Conservation (phyloP, 1,140 invertebrate species). For the Eueides isabella region DNA sequence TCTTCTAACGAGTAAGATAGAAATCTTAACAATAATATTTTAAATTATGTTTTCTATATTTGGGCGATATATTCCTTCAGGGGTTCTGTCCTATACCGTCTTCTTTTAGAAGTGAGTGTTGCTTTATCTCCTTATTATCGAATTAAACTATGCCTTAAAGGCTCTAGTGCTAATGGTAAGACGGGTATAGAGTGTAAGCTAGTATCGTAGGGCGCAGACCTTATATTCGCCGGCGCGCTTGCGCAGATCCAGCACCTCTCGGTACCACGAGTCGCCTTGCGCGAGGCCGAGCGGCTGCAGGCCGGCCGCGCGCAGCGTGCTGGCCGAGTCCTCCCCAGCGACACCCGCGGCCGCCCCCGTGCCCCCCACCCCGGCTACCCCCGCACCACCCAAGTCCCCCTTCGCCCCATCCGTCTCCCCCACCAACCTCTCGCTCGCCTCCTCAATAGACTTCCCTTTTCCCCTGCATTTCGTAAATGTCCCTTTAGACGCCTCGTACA, state of each 20-base stretch:
- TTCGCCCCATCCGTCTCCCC: conserved; percentile 55
- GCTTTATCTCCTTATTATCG: neutral
- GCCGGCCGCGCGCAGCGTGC: conserved; percentile 67
- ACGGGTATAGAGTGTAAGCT: conserved; percentile 31
- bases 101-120: conserved; percentile 8
- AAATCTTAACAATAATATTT: neutral
- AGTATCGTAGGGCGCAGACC: conserved; percentile 82
- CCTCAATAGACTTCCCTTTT: conserved; percentile 80
- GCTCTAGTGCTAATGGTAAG: conserved; percentile 14
- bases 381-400: conserved; percentile 36
- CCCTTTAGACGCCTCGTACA: conserved; percentile 88
- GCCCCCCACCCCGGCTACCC: conserved; percentile 66
- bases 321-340: conserved; percentile 59
- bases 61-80: neutral
- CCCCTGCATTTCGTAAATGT: conserved; percentile 85
- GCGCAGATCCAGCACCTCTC: conserved; percentile 92
- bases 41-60: neutral
- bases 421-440: conserved; percentile 75
- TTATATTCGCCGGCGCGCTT: conserved; percentile 96
- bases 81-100: conserved; percentile 8
- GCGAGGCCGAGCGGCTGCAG: conserved; percentile 72
- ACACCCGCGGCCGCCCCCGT: conserved; percentile 56
- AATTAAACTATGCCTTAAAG: conserved; percentile 5
- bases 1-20: neutral
- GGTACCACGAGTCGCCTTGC: conserved; percentile 88